These are phyloP conservation scores for Rostratula benghalensis DNA, from an alignment of 2,113 vertebrate species.

Conservation along the genomic window DNA sequence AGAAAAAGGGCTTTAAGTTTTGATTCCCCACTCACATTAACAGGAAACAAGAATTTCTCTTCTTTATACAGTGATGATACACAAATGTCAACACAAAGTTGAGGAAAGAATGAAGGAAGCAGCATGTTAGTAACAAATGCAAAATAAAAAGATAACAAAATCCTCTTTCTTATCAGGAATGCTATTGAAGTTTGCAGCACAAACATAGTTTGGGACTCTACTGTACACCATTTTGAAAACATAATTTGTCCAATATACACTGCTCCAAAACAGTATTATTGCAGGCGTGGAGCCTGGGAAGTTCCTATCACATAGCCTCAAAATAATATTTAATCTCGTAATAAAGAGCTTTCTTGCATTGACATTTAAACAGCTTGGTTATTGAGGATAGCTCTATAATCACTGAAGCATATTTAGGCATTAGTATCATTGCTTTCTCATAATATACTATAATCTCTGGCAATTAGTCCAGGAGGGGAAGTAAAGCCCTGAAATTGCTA, in stretches of 20 bases:
- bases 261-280: slow-evolving; percentile 32
- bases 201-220: neutral
- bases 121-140: neutral
- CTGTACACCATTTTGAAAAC: neutral
- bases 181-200: neutral
- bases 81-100: neutral
- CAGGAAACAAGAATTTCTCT: neutral
- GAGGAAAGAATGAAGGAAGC: neutral
- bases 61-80: neutral
- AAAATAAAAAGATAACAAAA: neutral
- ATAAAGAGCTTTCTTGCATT: slow-evolving; percentile 71
- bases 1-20: neutral
- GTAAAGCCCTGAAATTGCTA: slow-evolving; percentile 72
- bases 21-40: neutral
- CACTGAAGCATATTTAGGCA: slow-evolving; percentile 76
- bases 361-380: slow-evolving; percentile 74
- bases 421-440: slow-evolving; percentile 71
- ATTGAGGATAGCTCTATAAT: slow-evolving; percentile 70
- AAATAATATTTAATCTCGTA: slow-evolving; percentile 71
- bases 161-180: neutral
- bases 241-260: neutral
- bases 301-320: slow-evolving; percentile 52
- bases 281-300: slow-evolving; percentile 41
- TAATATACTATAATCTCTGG: slow-evolving; percentile 75
- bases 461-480: slow-evolving; percentile 75